A percentile compares a stretch with the other conserved stretches of the same genome.
phyloP scores from a whole-genome alignment of 2,113 vertebrate genomes.

The Smithornis capensis region DNA sequence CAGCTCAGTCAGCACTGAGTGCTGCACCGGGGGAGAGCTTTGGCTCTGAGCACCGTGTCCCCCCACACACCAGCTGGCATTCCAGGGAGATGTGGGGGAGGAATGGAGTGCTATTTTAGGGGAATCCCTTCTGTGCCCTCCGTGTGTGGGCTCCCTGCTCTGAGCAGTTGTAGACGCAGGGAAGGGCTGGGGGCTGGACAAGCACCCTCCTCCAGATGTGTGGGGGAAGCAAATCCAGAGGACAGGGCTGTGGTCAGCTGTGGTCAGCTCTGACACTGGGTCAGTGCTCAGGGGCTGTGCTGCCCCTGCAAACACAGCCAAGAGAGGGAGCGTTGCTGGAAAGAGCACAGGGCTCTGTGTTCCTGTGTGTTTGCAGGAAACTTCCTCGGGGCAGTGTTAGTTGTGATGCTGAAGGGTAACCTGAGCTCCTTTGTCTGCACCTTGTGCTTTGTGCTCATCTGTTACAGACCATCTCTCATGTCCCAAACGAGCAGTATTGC shows the following conservation, averaged over 20 bases:
- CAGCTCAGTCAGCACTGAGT: neutral
- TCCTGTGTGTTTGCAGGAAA: neutral
- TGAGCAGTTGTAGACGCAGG: neutral
- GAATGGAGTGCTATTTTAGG: slow-evolving; percentile 15
- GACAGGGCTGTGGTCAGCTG: no score
- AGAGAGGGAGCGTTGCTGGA: neutral
- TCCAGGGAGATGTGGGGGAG: neutral
- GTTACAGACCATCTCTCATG: neutral
- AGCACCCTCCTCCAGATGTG: neutral
- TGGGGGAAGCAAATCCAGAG: neutral
- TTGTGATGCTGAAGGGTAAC: neutral
- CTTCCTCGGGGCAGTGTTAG: neutral
- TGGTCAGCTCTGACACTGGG: neutral
- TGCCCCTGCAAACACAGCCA: neutral
- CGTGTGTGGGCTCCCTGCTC: neutral
- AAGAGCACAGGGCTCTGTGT: accelerated
- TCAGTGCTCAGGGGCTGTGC: neutral
- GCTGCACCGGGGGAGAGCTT: neutral
- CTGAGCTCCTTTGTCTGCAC: neutral
- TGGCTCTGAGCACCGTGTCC: neutral
- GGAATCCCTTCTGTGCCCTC: slow-evolving; percentile 26
- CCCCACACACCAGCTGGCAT: neutral
- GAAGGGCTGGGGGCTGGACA: neutral
- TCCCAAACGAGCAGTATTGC: neutral
- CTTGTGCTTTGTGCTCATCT: neutral